Evolutionary conservation across 2,113 vertebrate species (phyloP).

Genomic region (Nanger granti): DNA sequence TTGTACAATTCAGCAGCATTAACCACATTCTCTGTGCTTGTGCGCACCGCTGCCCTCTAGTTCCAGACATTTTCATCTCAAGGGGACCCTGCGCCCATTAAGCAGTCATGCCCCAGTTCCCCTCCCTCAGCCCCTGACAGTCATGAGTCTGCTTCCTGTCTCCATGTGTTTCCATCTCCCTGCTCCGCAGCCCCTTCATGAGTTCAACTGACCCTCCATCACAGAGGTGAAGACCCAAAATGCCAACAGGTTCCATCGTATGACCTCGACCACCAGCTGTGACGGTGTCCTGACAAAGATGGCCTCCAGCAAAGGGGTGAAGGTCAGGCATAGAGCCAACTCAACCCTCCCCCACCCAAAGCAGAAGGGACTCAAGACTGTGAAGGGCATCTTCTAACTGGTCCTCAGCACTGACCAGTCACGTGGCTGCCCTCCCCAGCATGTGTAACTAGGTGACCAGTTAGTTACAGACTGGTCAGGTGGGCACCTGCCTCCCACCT

Average conservation of each 20-base stretch:
- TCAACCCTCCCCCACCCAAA: too few species aligned
- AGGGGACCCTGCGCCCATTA: fast-evolving
- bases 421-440: not conserved
- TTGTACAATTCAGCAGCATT: not conserved
- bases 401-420: not conserved
- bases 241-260: not conserved
- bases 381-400: not conserved
- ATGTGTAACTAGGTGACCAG: not conserved
- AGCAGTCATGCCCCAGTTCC: not conserved
- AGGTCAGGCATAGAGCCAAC: not conserved
- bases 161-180: not conserved
- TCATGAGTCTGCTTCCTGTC: not conserved
- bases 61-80: not conserved
- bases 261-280: not conserved
- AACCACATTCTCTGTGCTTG: not conserved
- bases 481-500: too few species aligned
- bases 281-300: not conserved
- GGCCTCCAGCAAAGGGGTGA: not conserved
- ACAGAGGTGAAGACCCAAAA: not conserved
- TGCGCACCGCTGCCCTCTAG: not conserved
- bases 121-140: not conserved
- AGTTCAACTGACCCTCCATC: not conserved
- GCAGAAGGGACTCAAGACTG: not conserved
- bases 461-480: not conserved
- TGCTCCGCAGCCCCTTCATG: not conserved